A percentile compares a stretch with the other conserved stretches of the same genome.
phyloP scores from a whole-genome alignment of 2,888 invertebrate species.

The Keiferia lycopersicella region DNA sequence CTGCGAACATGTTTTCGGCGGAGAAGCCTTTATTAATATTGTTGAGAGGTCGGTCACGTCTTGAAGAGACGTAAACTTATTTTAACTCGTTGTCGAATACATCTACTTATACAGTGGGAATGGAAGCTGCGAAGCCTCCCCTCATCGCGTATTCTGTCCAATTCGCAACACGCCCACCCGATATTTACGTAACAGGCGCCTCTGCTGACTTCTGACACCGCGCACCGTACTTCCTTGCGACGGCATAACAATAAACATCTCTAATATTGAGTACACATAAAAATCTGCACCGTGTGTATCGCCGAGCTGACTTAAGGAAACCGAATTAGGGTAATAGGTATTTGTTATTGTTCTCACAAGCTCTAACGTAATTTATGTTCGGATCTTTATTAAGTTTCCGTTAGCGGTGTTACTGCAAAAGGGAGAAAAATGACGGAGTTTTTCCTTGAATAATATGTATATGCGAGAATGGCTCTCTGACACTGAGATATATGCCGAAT shows the following conservation, averaged over 20 bases:
- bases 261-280: conserved; percentile 56
- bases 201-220: conserved; percentile 70
- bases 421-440: conserved; percentile 19
- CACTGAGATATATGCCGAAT: conserved; percentile 14
- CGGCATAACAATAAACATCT: conserved; percentile 49
- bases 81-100: conserved; percentile 62
- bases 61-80: conserved; percentile 56
- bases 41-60: conserved; percentile 41
- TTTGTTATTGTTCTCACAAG: conserved; percentile 37
- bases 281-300: conserved; percentile 48
- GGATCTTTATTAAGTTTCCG: conserved; percentile 28
- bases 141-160: conserved; percentile 77
- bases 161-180: conserved; percentile 76
- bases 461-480: conserved; percentile 9
- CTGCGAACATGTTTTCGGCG: conserved; percentile 14
- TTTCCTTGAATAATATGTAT: conserved; percentile 8
- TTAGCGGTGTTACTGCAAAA: conserved; percentile 21
- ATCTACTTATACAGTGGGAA: conserved; percentile 64
- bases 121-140: conserved; percentile 61
- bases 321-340: conserved; percentile 50
- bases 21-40: conserved; percentile 13
- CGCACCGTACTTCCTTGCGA: conserved; percentile 50
- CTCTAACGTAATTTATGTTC: conserved; percentile 30
- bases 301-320: conserved; percentile 43
- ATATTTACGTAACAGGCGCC: conserved; percentile 77